Base-by-base conservation (phyloP, 2,113 vertebrate genomes). In the Pampusana beccarii region DNA sequence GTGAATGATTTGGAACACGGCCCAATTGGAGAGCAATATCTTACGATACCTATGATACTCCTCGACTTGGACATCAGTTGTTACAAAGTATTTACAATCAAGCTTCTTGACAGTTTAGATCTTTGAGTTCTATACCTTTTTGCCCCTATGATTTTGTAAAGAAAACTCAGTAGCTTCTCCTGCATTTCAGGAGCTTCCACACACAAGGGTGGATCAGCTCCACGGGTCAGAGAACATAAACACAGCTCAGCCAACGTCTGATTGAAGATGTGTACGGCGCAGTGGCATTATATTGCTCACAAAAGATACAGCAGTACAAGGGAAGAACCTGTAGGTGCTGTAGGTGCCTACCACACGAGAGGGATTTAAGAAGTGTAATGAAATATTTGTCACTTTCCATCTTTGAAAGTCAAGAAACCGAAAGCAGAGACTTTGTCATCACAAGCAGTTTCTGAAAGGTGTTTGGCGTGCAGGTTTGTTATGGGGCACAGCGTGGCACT, bases 191-290 rank as follows among this genome's bases (percentile, higher is more conserved):
- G 69, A 69, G 42, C 14, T 6, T 93, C 19, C 53, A 51, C 56
- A 29, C 56, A 19, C 5, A 0, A 7, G 21, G 13, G 6, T 29
- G 46, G 33, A 57, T 46, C 34, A 54, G 56, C 66, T 73, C 34
- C 73, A n/a, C 1, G 9, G 74, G 79, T 83, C 64, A 71, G 34
- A 71, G 72, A 64, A 16, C 33, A 65, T 5, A 50, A 77, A n/a
- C 16, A 10, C 56, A 78, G 79, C 79, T 70, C 56, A 54, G 64
- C 42, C 44, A 58, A 7, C 1, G 2, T 8, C 72, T 50, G 88
- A n/a, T 2, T 11, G 31, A 85, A 46, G 67, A 26, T 21, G 46
- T 65, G 87, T 60, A 17, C 1, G 0, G 88, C 0, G 0, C 36
- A 13, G 60, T 2, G 56, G 71, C n/a, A 10, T 33, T 36, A 5